These are phyloP conservation scores for Lagopus muta DNA, from an alignment of 2,113 vertebrate genomes.

Conservation along the genomic window DNA sequence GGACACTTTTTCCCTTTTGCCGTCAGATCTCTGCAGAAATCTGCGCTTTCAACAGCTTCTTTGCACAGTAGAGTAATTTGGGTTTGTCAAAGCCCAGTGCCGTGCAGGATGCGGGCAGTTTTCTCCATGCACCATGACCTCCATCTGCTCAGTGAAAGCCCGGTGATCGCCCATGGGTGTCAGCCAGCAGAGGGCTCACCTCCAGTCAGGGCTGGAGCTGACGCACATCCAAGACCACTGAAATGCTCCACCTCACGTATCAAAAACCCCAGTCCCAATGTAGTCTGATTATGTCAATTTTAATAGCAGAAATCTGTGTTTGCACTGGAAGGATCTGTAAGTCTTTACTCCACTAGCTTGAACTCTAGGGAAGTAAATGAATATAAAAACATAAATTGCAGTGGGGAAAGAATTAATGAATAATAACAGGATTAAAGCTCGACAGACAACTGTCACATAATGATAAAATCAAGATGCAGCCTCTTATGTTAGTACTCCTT, in stretches of 20 bases:
- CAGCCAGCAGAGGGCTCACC: slow-evolving; percentile 20
- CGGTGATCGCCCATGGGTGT: neutral
- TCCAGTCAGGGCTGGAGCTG: neutral
- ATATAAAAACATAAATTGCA: neutral
- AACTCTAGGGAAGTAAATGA: neutral
- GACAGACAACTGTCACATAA: neutral
- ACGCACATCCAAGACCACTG: fast-evolving
- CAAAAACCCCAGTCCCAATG: neutral
- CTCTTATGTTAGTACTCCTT: neutral
- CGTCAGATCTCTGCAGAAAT: neutral
- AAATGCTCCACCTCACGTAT: neutral
- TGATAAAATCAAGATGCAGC: neutral
- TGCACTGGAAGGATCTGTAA: neutral
- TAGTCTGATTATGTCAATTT: neutral
- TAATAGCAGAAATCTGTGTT: neutral
- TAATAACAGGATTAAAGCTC: neutral
- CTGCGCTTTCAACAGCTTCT: neutral
- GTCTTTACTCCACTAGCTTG: neutral
- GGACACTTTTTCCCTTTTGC: neutral
- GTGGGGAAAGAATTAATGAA: neutral
- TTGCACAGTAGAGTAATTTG: neutral
- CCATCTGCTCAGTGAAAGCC: neutral
- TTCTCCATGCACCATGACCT: fast-evolving
- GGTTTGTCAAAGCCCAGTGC: neutral
- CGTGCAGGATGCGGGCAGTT: neutral